Evolutionary conservation across 1,140 invertebrate genomes (phyloP), one percentile per base, ranked within the genome.

Genomic region (Cotesia typhae): DNA sequence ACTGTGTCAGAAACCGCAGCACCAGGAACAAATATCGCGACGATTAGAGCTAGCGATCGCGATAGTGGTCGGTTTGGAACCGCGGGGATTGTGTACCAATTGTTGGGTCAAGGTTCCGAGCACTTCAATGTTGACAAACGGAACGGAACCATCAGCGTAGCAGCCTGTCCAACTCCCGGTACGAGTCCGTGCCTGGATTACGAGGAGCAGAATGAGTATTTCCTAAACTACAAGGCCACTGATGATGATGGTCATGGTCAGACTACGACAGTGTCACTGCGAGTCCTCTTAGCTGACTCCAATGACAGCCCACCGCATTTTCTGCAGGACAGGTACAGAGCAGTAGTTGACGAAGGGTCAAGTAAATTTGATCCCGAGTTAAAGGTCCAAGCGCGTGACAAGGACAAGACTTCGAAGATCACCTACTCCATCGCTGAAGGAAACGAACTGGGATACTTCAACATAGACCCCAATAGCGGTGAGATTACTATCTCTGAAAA

Each of bases 281-380:
- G 92, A 74, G 92, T 98, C 4, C 89, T 90, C 0, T 84, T 98
- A 0, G 87, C 88, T 0, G 95, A 98, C 83, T 92, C 91, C 41
- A 97, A 98, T 80, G 96, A 98, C 84, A 96, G 95, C 80, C 88
- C 92, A 0, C 95, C 95, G 0, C 87, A 89, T 7, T 96, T 96
- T 83, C 86, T 89, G 6, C 92, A 91, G 66, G 85, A 90, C 0
- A 87, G 91, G 9, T 96, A 95, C 83, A 89, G 91, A 5, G 92
- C 92, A 0, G 92, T 93, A 3, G 93, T 96, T 14, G 92, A 96
- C 76, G 95, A 97, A 82, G 94, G 94, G 1, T 90, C 94, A 2
- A 87, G 90, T 3, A 92, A 92, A 72, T 96, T 96, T 78, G 94
- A 96, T 74, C 94, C 94, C 0, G 89, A 91, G n/a, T 74, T 91